Conservation (phyloP, 2,797 vertebrate species). For the Astyanax mexicanus region DNA sequence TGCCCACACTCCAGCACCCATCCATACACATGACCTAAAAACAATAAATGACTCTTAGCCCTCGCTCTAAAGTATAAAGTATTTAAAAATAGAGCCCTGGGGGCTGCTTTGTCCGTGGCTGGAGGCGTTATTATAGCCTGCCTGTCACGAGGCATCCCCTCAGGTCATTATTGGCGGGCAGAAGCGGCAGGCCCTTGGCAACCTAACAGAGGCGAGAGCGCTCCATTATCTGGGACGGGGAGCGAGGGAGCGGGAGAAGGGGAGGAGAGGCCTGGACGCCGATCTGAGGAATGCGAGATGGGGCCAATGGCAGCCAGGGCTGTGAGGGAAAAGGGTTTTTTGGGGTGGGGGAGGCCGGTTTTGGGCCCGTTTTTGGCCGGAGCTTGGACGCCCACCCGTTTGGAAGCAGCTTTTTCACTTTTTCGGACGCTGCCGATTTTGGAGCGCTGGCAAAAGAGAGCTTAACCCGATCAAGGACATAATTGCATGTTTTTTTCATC, state of each 20-base stretch:
- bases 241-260: slow-evolving; percentile 55
- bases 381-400: slow-evolving; percentile 72
- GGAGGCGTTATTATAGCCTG: slow-evolving; percentile 84
- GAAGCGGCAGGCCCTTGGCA: slow-evolving; percentile 77
- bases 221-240: slow-evolving; percentile 82
- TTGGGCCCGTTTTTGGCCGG: slow-evolving; percentile 49
- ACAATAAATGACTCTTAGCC: slow-evolving; percentile 77
- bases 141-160: slow-evolving; percentile 84
- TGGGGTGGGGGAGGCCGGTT: slow-evolving; percentile 28
- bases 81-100: slow-evolving; percentile 87
- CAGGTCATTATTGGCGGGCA: slow-evolving; percentile 84
- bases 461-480: slow-evolving; percentile 82
- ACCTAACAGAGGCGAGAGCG: slow-evolving; percentile 73
- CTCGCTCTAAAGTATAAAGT: slow-evolving; percentile 82
- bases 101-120: slow-evolving; percentile 85
- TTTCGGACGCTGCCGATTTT: slow-evolving; percentile 43
- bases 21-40: slow-evolving; percentile 67
- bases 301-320: slow-evolving; percentile 57
- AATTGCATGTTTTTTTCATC: slow-evolving; percentile 81
- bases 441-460: slow-evolving; percentile 74
- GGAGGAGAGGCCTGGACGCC: slow-evolving; percentile 59
- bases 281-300: slow-evolving; percentile 63
- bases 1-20: slow-evolving; percentile 40
- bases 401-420: slow-evolving; percentile 61
- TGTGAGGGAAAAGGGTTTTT: slow-evolving; percentile 48